A percentile compares a stretch with the other conserved stretches of the same genome.
Conservation (phyloP, 2,797 vertebrate genomes). For the Urosaurus nigricauda region DNA sequence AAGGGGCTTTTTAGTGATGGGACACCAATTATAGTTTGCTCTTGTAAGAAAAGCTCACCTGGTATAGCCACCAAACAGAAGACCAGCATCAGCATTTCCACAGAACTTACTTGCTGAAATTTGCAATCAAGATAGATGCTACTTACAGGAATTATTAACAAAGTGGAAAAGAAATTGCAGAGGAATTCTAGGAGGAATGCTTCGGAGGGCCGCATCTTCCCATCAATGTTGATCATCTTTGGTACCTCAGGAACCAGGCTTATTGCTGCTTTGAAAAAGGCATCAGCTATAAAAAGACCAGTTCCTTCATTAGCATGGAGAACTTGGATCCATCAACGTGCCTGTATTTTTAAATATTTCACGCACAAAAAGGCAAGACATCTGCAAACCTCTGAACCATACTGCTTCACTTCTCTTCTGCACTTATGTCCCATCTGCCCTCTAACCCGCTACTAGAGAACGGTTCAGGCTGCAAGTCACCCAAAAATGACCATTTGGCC, state of each 20-base stretch:
- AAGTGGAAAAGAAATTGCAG: conserved; percentile 91
- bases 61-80: too few relatives aligned
- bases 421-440: not conserved
- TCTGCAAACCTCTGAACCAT: too few relatives aligned
- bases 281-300: conserved; percentile 85
- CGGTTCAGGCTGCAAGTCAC: not conserved
- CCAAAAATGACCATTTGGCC: not conserved
- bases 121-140: not conserved
- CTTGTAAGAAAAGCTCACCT: not conserved
- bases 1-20: not conserved
- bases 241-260: conserved; percentile 93
- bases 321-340: not conserved
- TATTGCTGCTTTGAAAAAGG: conserved; percentile 95
- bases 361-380: not conserved
- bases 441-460: not conserved
- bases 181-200: conserved; percentile 93
- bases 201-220: conserved; percentile 92
- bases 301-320: not conserved
- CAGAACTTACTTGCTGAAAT: not conserved
- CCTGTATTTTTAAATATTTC: not conserved
- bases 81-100: too few relatives aligned
- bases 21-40: not conserved
- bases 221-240: conserved; percentile 91
- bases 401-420: not conserved
- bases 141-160: conserved; percentile 93